phyloP scores from a whole-genome alignment of 2,888 invertebrate genomes.

The Polydrusus cervinus region DNA sequence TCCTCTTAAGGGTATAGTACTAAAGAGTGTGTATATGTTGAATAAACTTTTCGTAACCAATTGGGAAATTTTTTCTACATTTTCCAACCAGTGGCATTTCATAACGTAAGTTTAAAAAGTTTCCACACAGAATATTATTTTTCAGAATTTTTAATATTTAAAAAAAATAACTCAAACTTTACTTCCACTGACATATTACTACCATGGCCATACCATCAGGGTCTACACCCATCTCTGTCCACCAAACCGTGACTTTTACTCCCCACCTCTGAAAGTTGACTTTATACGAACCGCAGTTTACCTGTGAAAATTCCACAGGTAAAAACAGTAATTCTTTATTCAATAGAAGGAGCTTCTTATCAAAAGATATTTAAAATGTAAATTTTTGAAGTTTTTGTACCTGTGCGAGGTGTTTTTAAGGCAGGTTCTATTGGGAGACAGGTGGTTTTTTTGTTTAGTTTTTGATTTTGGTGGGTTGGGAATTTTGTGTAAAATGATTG shows the following conservation, averaged over 20 bases:
- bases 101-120: too few species aligned
- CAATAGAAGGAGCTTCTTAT: slow-evolving; percentile 3
- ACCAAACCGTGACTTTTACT: slow-evolving; percentile 40
- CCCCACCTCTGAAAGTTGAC: slow-evolving; percentile 32
- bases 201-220: slow-evolving; percentile 40
- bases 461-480: not conserved
- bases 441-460: slow-evolving; percentile 27
- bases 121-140: too few species aligned
- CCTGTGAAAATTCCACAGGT: slow-evolving; percentile 44
- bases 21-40: too few species aligned
- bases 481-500: slow-evolving; percentile 77
- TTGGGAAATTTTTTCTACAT: too few species aligned
- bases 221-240: slow-evolving; percentile 39
- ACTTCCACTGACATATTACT: slow-evolving; percentile 1
- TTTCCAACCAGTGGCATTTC: too few species aligned
- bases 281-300: slow-evolving; percentile 40
- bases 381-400: slow-evolving; percentile 20
- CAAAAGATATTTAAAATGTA: slow-evolving; percentile 42
- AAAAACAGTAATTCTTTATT: slow-evolving; percentile 31
- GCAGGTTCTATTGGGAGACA: slow-evolving; percentile 14
- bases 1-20: too few species aligned
- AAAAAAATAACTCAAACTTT: slow-evolving; percentile 19
- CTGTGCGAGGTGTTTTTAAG: slow-evolving; percentile 22
- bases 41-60: too few species aligned
- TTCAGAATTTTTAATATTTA: too few species aligned